Evolutionary conservation across 2,113 vertebrate genomes (phyloP), one percentile per base, ranked within the genome.

Genomic region (Sylvia atricapilla): DNA sequence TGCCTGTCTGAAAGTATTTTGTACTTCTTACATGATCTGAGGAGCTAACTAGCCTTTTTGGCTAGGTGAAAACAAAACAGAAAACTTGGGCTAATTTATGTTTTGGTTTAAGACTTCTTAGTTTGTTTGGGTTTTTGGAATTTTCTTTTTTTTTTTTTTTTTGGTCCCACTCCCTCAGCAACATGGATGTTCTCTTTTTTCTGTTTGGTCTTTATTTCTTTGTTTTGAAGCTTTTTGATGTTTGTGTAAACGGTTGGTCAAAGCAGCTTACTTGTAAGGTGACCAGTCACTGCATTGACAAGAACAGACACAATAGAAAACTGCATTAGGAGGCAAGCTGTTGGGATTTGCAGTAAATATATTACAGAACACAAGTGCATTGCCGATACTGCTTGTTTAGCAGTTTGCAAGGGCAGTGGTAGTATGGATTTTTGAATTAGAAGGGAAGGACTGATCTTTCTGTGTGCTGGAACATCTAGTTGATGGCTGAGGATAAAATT

Each of bases 351-450:
- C 95, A 98, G 98, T 98, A 98, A 98, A 98, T 98, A 97, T 95
- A 98, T 98, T 98, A 98, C 95, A 96, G 97, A 98, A 97, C 97
- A 97, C 97, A 98, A 98, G 98, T 97, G 98, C 98, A 98, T 98
- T 98, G 98, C 97, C 97, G 13, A 98, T 98, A 98, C 96, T 97
- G 98, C 98, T 98, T 98, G 98, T 98, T 98, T 98, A 98, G 98
- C 98, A 98, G 98, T 98, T 98, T 98, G 97, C 98, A 97, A 97
- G 97, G 98, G 97, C 98, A 98, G 91, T 97, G 97, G 95, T 95
- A 97, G 94, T 98, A 98, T 98, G 95, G 98, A 98, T 98, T 98
- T 98, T 98, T 98, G 97, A 98, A 98, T 98, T 98, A 98, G 97
- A 97, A 98, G 95, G 97, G 95, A 97, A 98, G 92, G 96, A 97